Evolutionary conservation across 2,888 invertebrate species (phyloP).

Genomic region (Pogonocherus hispidulus): DNA sequence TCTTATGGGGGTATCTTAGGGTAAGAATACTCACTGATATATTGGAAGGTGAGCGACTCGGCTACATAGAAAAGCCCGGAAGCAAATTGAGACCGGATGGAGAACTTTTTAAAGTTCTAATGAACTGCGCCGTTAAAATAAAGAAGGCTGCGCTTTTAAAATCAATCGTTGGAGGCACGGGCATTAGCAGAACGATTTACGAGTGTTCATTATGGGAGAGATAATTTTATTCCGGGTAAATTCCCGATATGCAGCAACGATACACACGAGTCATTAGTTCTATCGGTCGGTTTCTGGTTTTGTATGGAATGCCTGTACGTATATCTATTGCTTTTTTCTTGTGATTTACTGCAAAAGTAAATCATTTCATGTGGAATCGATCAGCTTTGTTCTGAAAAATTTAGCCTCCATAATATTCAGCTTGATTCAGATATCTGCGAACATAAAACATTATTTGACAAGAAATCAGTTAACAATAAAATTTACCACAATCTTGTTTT

Average conservation of each 20-base stretch:
- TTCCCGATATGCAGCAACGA: slow-evolving; percentile 43
- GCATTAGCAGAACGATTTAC: slow-evolving; percentile 49
- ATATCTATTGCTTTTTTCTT: background rate
- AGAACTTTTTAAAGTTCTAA: slow-evolving; percentile 28
- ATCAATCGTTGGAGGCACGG: slow-evolving; percentile 47
- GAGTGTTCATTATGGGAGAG: slow-evolving; percentile 45
- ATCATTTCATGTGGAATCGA: too few relatives aligned
- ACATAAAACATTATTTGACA: too few relatives aligned
- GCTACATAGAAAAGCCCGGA: background rate
- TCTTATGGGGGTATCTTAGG: too few relatives aligned
- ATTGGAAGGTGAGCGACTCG: too few relatives aligned
- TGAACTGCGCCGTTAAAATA: slow-evolving; percentile 22
- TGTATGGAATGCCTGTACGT: background rate
- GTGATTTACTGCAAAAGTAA: background rate
- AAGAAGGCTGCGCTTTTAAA: slow-evolving; percentile 31
- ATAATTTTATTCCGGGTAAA: slow-evolving; percentile 47
- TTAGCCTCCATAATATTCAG: too few relatives aligned
- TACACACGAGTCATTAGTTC: slow-evolving; percentile 47
- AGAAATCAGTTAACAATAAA: too few relatives aligned
- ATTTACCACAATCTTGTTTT: too few relatives aligned
- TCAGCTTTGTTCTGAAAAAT: too few relatives aligned
- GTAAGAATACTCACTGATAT: too few relatives aligned
- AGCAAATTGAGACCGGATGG: background rate
- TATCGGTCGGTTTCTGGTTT: slow-evolving; percentile 14
- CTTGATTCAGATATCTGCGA: too few relatives aligned